These are phyloP conservation scores for Monodelphis domestica DNA, from an alignment of 2,797 vertebrate species.

Conservation along the genomic window DNA sequence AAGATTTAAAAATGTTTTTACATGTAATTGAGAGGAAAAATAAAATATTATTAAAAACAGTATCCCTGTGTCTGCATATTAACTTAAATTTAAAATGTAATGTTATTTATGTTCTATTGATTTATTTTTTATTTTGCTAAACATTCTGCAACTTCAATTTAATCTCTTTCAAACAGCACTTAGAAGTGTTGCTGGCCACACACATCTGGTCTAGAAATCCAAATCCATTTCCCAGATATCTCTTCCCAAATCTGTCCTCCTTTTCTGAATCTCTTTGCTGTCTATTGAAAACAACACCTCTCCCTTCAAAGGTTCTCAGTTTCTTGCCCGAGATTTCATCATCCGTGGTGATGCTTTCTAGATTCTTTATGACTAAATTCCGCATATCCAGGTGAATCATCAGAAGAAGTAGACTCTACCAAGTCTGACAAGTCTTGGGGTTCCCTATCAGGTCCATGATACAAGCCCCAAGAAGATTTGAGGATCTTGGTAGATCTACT, in stretches of 20 bases:
- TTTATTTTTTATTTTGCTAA: background rate
- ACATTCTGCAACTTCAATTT: background rate
- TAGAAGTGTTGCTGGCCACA: background rate
- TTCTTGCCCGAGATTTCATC: background rate
- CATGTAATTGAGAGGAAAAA: too few species aligned
- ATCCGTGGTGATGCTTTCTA: background rate
- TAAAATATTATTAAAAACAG: too few species aligned
- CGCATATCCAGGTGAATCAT: background rate
- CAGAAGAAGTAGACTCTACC: background rate
- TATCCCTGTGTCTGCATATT: too few species aligned
- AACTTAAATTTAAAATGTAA: background rate
- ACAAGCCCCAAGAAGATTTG: background rate
- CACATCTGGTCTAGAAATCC: background rate
- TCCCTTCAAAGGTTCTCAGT: background rate
- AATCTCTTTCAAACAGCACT: background rate
- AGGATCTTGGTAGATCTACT: background rate
- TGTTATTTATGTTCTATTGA: background rate
- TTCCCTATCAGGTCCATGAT: background rate
- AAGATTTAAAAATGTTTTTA: too few species aligned
- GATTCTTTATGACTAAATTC: background rate
- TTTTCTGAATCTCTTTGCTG: background rate
- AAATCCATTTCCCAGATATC: background rate
- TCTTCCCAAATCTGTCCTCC: background rate
- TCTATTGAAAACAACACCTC: background rate
- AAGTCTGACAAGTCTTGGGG: background rate